These are phyloP conservation scores for Cyclura pinguis DNA, from an alignment of 2,797 vertebrate genomes.

Conservation along the genomic window DNA sequence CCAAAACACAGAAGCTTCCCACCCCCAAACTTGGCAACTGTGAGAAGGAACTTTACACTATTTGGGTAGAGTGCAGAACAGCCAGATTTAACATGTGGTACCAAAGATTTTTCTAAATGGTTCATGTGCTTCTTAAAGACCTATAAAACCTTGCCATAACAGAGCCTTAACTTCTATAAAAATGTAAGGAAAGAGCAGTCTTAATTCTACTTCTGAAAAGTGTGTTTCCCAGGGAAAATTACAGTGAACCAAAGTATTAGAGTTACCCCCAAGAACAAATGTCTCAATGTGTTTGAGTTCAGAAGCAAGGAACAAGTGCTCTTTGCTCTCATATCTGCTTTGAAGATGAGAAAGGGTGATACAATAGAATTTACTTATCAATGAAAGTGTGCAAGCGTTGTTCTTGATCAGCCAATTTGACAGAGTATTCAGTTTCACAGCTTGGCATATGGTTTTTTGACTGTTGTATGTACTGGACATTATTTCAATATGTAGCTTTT, in stretches of 20 bases:
- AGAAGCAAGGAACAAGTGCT: slow-evolving; percentile 46
- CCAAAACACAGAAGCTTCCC: background rate
- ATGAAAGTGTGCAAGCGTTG: slow-evolving; percentile 32
- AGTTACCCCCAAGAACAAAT: slow-evolving; percentile 45
- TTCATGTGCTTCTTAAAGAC: slow-evolving; percentile 40
- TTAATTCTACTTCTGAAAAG: slow-evolving; percentile 56
- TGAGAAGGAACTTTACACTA: background rate
- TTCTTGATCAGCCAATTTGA: slow-evolving; percentile 54
- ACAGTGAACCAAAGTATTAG: slow-evolving; percentile 15
- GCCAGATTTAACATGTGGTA: background rate
- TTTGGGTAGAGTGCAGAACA: slow-evolving; percentile 16
- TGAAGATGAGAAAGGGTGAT: slow-evolving; percentile 58
- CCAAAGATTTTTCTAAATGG: slow-evolving; percentile 44
- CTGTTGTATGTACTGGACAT: slow-evolving; percentile 8
- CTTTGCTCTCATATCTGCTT: slow-evolving; percentile 54
- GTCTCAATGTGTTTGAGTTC: slow-evolving; percentile 46
- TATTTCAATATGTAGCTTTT: slow-evolving; percentile 52
- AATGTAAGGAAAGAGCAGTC: slow-evolving; percentile 43
- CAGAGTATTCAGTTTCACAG: slow-evolving; percentile 59
- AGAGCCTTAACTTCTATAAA: slow-evolving; percentile 27
- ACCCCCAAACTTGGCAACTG: background rate
- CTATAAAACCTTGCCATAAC: slow-evolving; percentile 45
- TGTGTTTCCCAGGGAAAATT: slow-evolving; percentile 22
- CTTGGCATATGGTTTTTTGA: slow-evolving; percentile 17
- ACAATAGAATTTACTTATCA: background rate